Percentiles rank a stretch among this genome's conserved stretches.
phyloP scores from a whole-genome alignment of 2,888 invertebrate species.

The Meiosimyza platycephala region DNA sequence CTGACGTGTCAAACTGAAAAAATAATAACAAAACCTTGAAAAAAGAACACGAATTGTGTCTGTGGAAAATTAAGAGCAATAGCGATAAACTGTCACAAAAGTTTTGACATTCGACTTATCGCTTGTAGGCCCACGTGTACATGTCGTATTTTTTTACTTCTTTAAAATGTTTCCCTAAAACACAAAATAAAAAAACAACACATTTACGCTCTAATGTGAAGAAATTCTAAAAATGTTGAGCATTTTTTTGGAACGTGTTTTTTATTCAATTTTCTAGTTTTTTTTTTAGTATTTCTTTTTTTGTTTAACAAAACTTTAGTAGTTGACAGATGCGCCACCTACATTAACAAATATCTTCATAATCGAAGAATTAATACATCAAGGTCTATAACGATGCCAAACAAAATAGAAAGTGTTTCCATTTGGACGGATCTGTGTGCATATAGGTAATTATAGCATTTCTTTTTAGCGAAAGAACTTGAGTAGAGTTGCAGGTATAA shows the following conservation, averaged over 20 bases:
- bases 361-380: not conserved
- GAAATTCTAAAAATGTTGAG: conserved; percentile 1
- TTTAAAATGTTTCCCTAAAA: not conserved
- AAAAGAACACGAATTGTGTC: not conserved
- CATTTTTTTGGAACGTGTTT: conserved; percentile 28
- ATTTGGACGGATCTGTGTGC: not conserved
- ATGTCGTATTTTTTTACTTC: not conserved
- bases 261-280: conserved; percentile 7
- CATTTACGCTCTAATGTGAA: not conserved
- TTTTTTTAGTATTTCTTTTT: conserved; percentile 11
- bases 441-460: too few relatives aligned
- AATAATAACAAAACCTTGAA: conserved; percentile 22
- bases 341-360: conserved; percentile 6
- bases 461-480: too few relatives aligned
- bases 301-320: conserved; percentile 19
- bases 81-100: conserved; percentile 12
- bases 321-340: conserved; percentile 28
- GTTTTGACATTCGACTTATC: not conserved
- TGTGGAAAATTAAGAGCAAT: not conserved
- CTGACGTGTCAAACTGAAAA: not conserved
- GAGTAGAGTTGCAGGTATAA: too few relatives aligned
- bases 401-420: not conserved
- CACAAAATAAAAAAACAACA: not conserved
- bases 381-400: not conserved
- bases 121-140: not conserved